Evolutionary conservation across 30 jellyfish, hydroid and myxozoan species (phyloP).

Genomic region (Aurelia sp.): DNA sequence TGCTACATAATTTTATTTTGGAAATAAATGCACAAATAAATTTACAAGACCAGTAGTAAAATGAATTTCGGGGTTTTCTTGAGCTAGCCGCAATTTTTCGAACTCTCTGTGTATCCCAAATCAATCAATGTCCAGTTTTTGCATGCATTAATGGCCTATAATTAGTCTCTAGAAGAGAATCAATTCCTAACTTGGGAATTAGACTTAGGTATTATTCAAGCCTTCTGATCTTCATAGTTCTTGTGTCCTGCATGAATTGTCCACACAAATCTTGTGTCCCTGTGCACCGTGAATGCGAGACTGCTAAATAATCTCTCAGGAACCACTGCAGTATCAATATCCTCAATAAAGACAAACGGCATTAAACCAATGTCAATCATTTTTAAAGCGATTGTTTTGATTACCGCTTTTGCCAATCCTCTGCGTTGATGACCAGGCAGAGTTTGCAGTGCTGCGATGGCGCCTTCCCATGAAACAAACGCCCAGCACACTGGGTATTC

Average conservation of each 20-base stretch:
- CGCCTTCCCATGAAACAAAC: constrained; percentile 68
- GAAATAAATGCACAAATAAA: no score
- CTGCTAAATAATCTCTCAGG: constrained; percentile 47
- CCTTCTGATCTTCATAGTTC: no score
- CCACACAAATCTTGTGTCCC: constrained; percentile 11
- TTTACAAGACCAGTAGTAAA: no score
- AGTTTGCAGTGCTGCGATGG: constrained; percentile 66
- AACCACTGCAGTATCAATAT: constrained; percentile 34
- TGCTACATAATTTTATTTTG: no score
- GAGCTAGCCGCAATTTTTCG: no score
- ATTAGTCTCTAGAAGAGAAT: no score
- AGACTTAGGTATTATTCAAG: no score
- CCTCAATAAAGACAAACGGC: constrained; percentile 60
- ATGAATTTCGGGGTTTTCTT: no score
- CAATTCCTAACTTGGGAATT: no score
- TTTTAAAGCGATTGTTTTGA: constrained; percentile 18
- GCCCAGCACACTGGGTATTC: constrained; percentile 68
- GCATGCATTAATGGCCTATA: no score
- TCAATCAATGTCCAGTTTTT: no score
- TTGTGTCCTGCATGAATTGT: neutral
- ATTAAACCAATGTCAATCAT: constrained; percentile 21
- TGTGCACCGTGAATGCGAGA: constrained; percentile 47
- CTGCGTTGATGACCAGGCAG: constrained; percentile 47
- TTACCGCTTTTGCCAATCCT: constrained; percentile 65
- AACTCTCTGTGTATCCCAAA: no score